Evolutionary conservation across 2,888 invertebrate genomes (phyloP).

Genomic region (Drosophila suboccidentalis): DNA sequence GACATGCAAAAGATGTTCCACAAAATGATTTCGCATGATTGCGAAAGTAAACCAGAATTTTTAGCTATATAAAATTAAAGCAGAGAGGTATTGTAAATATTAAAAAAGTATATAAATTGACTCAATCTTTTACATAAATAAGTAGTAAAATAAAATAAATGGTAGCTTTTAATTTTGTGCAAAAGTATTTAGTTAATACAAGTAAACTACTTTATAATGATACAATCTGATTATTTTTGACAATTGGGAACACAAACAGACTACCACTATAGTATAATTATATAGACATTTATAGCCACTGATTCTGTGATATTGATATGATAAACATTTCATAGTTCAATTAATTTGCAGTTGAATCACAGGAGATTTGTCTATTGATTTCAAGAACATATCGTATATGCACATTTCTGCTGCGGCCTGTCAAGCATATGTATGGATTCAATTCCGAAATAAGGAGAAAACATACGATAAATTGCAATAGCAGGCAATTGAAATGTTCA

Average conservation of each 20-base stretch:
- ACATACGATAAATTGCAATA: conserved; percentile 56
- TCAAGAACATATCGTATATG: background rate
- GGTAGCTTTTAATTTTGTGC: too few species aligned
- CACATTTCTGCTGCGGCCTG: background rate
- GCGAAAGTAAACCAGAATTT: background rate
- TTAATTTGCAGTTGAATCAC: background rate
- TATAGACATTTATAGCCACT: background rate
- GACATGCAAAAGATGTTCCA: conserved; percentile 22
- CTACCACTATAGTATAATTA: background rate
- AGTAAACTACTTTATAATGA: too few species aligned
- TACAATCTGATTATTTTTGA: too few species aligned
- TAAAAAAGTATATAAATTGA: too few species aligned
- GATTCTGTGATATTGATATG: background rate
- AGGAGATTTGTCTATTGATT: background rate
- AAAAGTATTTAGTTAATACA: too few species aligned
- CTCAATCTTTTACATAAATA: too few species aligned
- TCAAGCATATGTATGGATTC: background rate
- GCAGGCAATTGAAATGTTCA: conserved; percentile 59
- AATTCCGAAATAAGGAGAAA: conserved; percentile 22
- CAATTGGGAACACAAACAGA: background rate
- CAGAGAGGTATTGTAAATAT: background rate
- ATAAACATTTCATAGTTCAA: too few species aligned
- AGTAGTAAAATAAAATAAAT: too few species aligned
- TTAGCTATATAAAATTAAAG: too few species aligned
- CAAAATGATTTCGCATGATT: background rate